These are phyloP conservation scores for Manacus vitellinus DNA, from an alignment of 2,113 vertebrate species.

Conservation along the genomic window DNA sequence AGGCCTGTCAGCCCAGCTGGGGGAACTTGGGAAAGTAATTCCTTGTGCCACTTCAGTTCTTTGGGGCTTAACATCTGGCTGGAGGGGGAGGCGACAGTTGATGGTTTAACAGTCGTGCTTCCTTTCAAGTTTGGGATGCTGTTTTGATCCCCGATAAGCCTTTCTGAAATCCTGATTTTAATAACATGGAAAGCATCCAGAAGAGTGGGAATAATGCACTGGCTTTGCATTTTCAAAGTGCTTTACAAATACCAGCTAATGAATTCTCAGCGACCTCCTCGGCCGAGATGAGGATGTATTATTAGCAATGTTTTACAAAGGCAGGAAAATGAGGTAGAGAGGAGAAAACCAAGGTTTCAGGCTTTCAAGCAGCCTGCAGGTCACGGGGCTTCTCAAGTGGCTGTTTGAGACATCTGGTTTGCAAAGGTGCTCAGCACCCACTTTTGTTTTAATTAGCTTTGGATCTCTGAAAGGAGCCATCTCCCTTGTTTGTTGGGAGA, in stretches of 20 bases:
- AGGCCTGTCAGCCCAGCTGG: constrained; percentile 58
- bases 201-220: constrained; percentile 49
- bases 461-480: not conserved
- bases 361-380: not conserved
- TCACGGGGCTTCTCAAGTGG: not conserved
- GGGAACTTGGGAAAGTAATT: constrained; percentile 62
- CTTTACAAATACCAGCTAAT: constrained; percentile 59
- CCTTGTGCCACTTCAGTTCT: constrained; percentile 62
- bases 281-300: not conserved
- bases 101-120: constrained; percentile 63
- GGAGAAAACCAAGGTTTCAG: not conserved
- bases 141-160: constrained; percentile 58
- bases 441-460: constrained; percentile 16
- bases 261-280: constrained; percentile 52
- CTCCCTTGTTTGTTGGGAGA: not conserved
- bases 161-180: constrained; percentile 67
- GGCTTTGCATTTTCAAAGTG: constrained; percentile 64
- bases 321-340: constrained; percentile 5
- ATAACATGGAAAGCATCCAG: constrained; percentile 64
- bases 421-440: not conserved
- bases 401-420: not conserved
- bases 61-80: constrained; percentile 72
- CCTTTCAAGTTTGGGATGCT: constrained; percentile 63
- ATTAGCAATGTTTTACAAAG: constrained; percentile 21
- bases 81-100: constrained; percentile 30